Evolutionary conservation across 2,113 vertebrate genomes (phyloP).

Genomic region (Poecilia latipinna): DNA sequence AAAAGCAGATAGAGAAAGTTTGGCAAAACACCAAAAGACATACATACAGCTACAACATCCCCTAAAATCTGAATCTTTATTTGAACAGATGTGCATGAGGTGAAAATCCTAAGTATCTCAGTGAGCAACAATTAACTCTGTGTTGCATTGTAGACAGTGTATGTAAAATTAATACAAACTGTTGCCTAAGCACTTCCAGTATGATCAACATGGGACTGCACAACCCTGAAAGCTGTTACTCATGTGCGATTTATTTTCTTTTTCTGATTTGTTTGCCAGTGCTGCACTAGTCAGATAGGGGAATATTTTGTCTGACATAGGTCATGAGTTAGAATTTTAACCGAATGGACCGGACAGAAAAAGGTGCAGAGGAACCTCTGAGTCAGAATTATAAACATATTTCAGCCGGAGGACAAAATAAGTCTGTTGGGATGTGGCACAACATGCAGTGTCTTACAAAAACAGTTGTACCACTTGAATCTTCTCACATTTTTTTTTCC

Average conservation of each 20-base stretch:
- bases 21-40: slow-evolving; percentile 3
- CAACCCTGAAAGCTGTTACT: slow-evolving; percentile 7
- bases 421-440: slow-evolving; percentile 7
- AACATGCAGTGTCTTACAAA: slow-evolving; percentile 4
- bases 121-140: slow-evolving; percentile 21
- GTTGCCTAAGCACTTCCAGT: slow-evolving; percentile 7
- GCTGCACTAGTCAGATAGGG: slow-evolving; percentile 5
- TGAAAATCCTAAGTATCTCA: slow-evolving; percentile 15
- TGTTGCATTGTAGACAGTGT: neutral
- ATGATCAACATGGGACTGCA: slow-evolving; percentile 20
- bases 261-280: slow-evolving; percentile 1
- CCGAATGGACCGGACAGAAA: slow-evolving; percentile 16
- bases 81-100: slow-evolving; percentile 34
- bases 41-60: slow-evolving; percentile 15
- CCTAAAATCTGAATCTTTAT: slow-evolving; percentile 12
- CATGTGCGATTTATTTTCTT: slow-evolving; percentile 5
- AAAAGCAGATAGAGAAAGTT: slow-evolving; percentile 4
- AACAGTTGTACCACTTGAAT: too few species aligned
- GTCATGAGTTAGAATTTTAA: slow-evolving; percentile 12
- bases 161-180: slow-evolving; percentile 17
- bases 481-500: too few species aligned
- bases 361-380: slow-evolving; percentile 5
- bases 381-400: slow-evolving; percentile 43
- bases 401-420: slow-evolving; percentile 40
- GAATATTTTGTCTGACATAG: neutral